Conservation (phyloP, 2,797 vertebrate genomes). For the Microctenopoma lineatum region DNA sequence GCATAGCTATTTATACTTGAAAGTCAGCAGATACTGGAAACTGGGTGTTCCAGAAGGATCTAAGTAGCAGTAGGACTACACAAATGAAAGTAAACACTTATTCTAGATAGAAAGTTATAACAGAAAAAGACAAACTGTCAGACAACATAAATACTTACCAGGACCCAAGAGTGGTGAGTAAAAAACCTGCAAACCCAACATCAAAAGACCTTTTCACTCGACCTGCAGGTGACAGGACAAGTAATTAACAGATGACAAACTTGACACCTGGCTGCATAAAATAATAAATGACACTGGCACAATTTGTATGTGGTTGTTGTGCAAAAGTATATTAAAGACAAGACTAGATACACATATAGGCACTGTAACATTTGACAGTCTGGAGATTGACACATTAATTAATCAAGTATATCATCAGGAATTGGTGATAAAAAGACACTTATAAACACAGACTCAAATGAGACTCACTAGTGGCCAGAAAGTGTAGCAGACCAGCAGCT, state of each 20-base stretch:
- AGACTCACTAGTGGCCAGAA: conserved; percentile 81
- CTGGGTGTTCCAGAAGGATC: too few species aligned
- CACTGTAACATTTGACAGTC: neutral
- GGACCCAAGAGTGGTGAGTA: conserved; percentile 80
- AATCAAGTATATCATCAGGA: neutral
- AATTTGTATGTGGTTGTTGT: neutral
- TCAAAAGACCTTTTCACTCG: conserved; percentile 82
- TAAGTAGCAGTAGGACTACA: neutral
- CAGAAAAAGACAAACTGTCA: neutral
- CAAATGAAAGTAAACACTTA: neutral
- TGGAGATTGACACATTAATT: too few species aligned
- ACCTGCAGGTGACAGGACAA: conserved; percentile 64
- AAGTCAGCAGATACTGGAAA: neutral
- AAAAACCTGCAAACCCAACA: conserved; percentile 79
- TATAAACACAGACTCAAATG: neutral
- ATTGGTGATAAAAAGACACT: neutral
- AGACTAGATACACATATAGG: neutral
- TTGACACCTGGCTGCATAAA: too few species aligned
- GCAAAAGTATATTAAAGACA: neutral
- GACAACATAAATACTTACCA: conserved; percentile 71
- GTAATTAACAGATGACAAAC: neutral
- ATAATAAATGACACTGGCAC: neutral
- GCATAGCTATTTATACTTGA: too few species aligned
- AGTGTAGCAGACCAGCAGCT: conserved; percentile 75
- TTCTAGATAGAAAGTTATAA: neutral